phyloP scores from a whole-genome alignment of 2,888 invertebrate species.

The Trissolcus brochymenae region DNA sequence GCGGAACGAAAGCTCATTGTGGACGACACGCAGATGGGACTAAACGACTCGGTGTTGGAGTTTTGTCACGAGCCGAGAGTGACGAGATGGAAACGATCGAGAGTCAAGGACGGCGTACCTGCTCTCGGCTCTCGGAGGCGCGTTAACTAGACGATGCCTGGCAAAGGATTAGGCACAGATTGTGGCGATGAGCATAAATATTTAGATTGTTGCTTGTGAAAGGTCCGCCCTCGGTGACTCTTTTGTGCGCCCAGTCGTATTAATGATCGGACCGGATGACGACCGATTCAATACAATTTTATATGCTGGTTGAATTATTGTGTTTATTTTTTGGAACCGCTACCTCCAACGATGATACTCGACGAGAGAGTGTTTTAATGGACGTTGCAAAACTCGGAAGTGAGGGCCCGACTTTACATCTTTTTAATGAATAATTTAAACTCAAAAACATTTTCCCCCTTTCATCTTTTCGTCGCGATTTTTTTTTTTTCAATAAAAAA shows the following conservation, averaged over 20 bases:
- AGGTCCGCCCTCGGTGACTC: constrained; percentile 46
- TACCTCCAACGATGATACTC: constrained; percentile 43
- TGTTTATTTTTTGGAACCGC: constrained; percentile 37
- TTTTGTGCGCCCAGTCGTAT: constrained; percentile 46
- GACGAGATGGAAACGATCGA: constrained; percentile 7
- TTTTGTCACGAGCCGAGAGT: constrained; percentile 35
- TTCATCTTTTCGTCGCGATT: no score
- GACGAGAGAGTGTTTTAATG: no score
- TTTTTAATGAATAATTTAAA: neutral
- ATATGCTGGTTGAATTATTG: constrained; percentile 41
- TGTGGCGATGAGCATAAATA: constrained; percentile 54
- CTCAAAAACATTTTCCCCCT: no score
- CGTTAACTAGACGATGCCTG: constrained; percentile 41
- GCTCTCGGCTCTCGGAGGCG: constrained; percentile 17
- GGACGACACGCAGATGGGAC: neutral
- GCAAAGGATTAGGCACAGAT: constrained; percentile 48
- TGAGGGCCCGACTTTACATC: no score
- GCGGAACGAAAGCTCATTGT: constrained; percentile 15
- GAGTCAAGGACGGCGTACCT: constrained; percentile 42
- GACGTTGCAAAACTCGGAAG: no score
- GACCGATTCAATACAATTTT: constrained; percentile 42
- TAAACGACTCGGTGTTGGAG: constrained; percentile 5
- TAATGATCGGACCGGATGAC: constrained; percentile 53
- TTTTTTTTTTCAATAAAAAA: no score
- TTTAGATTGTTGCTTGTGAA: constrained; percentile 54